Evolutionary conservation across 2,797 vertebrate species (phyloP).

Genomic region (Pygocentrus nattereri): DNA sequence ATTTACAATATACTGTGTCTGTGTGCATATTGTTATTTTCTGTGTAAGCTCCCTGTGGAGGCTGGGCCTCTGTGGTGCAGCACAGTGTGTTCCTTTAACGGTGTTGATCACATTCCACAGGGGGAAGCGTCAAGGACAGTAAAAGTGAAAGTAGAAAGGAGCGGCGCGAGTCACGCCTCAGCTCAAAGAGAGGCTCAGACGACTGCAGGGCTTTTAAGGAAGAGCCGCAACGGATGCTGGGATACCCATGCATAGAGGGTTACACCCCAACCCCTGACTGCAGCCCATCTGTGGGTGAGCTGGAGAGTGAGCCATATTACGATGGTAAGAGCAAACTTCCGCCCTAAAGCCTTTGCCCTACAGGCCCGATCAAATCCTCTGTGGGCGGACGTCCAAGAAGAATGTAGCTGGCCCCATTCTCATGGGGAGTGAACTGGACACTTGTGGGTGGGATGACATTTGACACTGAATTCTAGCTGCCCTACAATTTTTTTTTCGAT

Average conservation of each 20-base stretch:
- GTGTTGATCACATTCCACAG: constrained; percentile 69
- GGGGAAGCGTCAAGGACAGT: constrained; percentile 71
- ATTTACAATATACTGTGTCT: constrained; percentile 3
- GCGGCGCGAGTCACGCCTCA: constrained; percentile 78
- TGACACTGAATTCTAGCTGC: constrained; percentile 12
- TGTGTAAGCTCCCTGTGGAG: constrained; percentile 42
- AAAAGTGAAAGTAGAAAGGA: constrained; percentile 78
- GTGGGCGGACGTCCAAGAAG: neutral
- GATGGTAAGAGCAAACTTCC: constrained; percentile 81
- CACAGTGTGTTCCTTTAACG: constrained; percentile 63
- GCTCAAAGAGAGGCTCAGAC: constrained; percentile 84
- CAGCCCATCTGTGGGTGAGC: constrained; percentile 70
- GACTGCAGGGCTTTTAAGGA: constrained; percentile 81
- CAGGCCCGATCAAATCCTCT: constrained; percentile 4
- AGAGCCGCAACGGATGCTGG: constrained; percentile 82
- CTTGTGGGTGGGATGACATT: neutral
- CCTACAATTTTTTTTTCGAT: neutral
- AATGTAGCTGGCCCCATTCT: constrained; percentile 1
- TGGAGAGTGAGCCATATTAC: constrained; percentile 80
- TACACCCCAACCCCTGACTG: constrained; percentile 76
- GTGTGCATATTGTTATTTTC: constrained; percentile 59
- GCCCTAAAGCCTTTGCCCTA: neutral
- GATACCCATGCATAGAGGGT: constrained; percentile 78
- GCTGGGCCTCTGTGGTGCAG: constrained; percentile 37
- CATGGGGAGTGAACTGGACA: constrained; percentile 10